A percentile compares a stretch with the other conserved stretches of the same genome.
These are phyloP conservation scores for Patella caerulea DNA, from an alignment of 2,888 invertebrate species.

Conservation along the genomic window DNA sequence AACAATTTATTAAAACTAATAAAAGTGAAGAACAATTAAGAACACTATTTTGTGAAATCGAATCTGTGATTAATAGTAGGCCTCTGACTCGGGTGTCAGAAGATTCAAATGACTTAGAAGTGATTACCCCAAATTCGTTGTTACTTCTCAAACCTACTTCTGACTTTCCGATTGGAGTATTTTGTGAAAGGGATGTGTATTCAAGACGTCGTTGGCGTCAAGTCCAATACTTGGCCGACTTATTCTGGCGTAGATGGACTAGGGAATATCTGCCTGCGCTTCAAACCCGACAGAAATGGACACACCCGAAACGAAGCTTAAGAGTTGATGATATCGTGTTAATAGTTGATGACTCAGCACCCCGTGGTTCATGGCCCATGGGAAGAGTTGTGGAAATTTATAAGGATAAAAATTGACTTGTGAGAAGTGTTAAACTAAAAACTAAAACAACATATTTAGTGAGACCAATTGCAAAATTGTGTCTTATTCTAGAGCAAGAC, in stretches of 20 bases:
- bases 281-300: conserved; percentile 28
- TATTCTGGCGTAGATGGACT: conserved; percentile 31
- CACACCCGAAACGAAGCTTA: neutral
- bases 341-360: conserved; percentile 1
- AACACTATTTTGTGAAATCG: no score
- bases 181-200: no score
- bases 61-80: no score
- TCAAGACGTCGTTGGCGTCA: neutral
- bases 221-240: neutral
- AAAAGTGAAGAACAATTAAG: no score
- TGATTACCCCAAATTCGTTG: no score
- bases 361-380: conserved; percentile 6
- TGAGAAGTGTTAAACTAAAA: conserved; percentile 22
- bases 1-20: conserved; percentile 14
- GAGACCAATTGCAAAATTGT: conserved; percentile 24
- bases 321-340: conserved; percentile 9
- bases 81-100: no score
- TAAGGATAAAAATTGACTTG: conserved; percentile 16
- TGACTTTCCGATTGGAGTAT: no score
- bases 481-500: conserved; percentile 19
- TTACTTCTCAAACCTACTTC: no score
- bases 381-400: conserved; percentile 14
- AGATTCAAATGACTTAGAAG: no score
- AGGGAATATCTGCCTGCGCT: conserved; percentile 28
- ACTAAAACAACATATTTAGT: conserved; percentile 14